These are phyloP conservation scores for Pantherophis alleghaniensis DNA, from an alignment of 2,797 vertebrate genomes.

Conservation along the genomic window DNA sequence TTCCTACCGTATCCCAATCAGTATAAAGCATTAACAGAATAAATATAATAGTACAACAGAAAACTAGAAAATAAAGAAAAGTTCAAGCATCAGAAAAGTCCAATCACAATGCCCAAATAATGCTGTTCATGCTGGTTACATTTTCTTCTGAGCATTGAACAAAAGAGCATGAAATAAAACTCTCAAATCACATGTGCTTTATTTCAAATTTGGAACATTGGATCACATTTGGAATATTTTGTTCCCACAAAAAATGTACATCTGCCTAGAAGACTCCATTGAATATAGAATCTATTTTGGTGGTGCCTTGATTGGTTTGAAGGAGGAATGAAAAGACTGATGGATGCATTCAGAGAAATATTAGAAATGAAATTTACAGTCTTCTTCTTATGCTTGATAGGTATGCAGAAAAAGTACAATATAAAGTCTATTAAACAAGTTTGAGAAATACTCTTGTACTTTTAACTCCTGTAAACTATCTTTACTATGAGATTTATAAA, in stretches of 20 bases:
- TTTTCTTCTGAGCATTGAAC: not conserved
- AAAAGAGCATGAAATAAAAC: not conserved
- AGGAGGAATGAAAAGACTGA: not conserved
- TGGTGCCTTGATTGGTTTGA: not conserved
- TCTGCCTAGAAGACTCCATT: not conserved
- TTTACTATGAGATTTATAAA: not conserved
- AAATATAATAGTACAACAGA: not conserved
- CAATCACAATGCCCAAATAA: not conserved
- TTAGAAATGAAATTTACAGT: not conserved
- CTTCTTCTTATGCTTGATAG: not conserved
- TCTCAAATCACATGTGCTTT: not conserved
- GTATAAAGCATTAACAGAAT: not conserved
- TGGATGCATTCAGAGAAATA: not conserved
- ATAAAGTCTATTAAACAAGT: not conserved
- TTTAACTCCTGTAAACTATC: not conserved
- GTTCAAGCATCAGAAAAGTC: not conserved
- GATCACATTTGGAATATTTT: not conserved
- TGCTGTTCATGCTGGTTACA: not conserved
- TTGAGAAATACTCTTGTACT: not conserved
- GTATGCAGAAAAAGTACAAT: not conserved
- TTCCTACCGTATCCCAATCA: not conserved
- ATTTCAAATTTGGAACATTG: not conserved
- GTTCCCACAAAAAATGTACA: not conserved
- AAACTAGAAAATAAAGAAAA: not conserved
- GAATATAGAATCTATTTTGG: not conserved